Evolutionary conservation across 2,888 invertebrate genomes (phyloP), one percentile per base, ranked within the genome.

Genomic region (Ecdyonurus torrentis): DNA sequence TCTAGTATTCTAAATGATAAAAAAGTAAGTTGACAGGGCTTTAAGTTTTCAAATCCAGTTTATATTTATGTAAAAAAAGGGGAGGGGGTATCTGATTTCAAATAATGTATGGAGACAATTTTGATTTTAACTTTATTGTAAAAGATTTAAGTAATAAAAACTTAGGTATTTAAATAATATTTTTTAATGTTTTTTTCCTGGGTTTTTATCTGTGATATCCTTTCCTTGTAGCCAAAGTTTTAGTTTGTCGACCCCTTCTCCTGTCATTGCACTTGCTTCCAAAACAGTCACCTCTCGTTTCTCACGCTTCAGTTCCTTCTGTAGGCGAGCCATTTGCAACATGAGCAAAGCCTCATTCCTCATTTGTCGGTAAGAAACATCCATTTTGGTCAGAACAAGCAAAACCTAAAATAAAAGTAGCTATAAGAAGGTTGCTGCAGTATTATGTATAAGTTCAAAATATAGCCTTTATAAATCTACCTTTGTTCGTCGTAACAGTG

Each of bases 351-450:
- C 89, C 71, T 91, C 90, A 72, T 91, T 91, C 60, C 90, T 78
- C 89, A 91, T 90, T 71, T 91, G 91, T 15, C 89, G 78, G 74
- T 91, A 90, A 2, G 90, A 89, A 1, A 87, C 83, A 70, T 91
- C 91, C 87, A 89, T 90, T 77, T 91, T 91, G 18, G 85, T 83
- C 10, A 91, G 73, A 0, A 89, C 84, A 63, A 91, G 72, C 22
- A 88, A 78, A 66, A 85, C 79, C 84, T 85, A 72, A 7, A 75
- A 75, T 65, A n/a, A 52, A 2, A 60, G 15, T 2, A 52, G 10
- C 2, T n/a, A 1, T 23, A 22, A 52, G 15, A 52, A n/a, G 2
- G 3, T 10, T 10, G 10, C 20, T 23, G 18, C n/a, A 7, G 22
- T 24, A 20, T 22, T 52, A 25, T 25, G 24, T 22, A 62, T n/a